Evolutionary conservation across 2,113 vertebrate genomes (phyloP).

Genomic region (Elaphurus davidianus): DNA sequence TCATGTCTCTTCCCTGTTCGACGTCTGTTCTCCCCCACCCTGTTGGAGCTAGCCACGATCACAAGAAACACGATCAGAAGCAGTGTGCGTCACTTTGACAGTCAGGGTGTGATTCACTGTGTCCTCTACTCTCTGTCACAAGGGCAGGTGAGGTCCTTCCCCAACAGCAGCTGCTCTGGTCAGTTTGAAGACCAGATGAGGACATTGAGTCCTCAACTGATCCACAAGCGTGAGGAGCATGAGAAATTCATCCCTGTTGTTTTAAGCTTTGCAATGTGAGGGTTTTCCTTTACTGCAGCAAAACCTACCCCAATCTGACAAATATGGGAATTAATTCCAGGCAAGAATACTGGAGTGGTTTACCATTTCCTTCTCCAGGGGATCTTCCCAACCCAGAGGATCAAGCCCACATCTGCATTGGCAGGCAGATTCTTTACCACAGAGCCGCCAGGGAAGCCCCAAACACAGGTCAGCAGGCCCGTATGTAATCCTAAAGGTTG

Average conservation of each 20-base stretch:
- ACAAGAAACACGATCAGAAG: background rate
- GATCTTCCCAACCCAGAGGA: background rate
- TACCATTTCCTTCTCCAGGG: background rate
- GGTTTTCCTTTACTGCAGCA: background rate
- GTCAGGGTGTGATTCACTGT: fast-evolving
- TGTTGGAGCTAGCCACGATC: background rate
- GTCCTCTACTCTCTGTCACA: background rate
- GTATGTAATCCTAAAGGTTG: background rate
- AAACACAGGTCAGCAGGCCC: background rate
- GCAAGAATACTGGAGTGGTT: background rate
- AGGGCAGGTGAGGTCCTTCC: background rate
- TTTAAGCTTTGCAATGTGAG: background rate
- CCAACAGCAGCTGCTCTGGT: background rate
- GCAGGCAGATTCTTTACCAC: background rate
- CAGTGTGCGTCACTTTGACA: fast-evolving
- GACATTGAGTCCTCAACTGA: background rate
- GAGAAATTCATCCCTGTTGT: too few species aligned
- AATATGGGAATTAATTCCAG: background rate
- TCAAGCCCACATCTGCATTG: background rate
- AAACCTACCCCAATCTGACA: background rate
- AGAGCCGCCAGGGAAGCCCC: background rate
- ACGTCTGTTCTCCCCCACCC: fast-evolving
- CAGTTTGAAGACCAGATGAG: background rate
- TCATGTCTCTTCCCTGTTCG: background rate
- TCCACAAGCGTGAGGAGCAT: fast-evolving